Evolutionary conservation across 64 coral and sea anemone genomes (phyloP).

Genomic region (Pocillopora damicornis): DNA sequence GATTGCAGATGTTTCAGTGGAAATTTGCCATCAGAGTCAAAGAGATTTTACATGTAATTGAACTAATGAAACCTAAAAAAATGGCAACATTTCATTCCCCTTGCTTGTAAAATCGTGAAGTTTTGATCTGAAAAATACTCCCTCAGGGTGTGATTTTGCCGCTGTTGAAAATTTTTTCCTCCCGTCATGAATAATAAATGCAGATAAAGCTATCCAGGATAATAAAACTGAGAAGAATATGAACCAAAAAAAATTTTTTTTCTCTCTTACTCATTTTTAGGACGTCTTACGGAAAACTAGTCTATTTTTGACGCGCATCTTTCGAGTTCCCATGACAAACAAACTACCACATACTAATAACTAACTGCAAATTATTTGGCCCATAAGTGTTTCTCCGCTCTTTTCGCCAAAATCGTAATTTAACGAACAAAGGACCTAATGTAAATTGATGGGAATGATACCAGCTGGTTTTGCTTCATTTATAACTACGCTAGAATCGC

Average conservation of each 20-base stretch:
- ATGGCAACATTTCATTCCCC: neutral
- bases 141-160: neutral
- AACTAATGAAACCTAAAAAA: neutral
- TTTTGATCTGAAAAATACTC: neutral
- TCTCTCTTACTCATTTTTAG: neutral
- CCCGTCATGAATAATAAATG: conserved; percentile 21
- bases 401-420: conserved; percentile 7
- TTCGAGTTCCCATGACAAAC: conserved; percentile 11
- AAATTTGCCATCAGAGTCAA: neutral
- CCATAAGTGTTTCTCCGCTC: neutral
- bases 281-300: neutral
- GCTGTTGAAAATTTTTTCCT: neutral
- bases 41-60: neutral
- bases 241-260: neutral
- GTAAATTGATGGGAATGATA: neutral
- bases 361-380: neutral
- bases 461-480: neutral
- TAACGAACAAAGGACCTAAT: conserved; percentile 18
- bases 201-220: neutral
- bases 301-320: neutral
- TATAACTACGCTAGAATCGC: neutral
- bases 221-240: neutral
- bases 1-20: conserved; percentile 13
- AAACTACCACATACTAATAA: neutral
- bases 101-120: neutral